Conservation (phyloP, 2,888 invertebrate species). For the Stenurella melanura region DNA sequence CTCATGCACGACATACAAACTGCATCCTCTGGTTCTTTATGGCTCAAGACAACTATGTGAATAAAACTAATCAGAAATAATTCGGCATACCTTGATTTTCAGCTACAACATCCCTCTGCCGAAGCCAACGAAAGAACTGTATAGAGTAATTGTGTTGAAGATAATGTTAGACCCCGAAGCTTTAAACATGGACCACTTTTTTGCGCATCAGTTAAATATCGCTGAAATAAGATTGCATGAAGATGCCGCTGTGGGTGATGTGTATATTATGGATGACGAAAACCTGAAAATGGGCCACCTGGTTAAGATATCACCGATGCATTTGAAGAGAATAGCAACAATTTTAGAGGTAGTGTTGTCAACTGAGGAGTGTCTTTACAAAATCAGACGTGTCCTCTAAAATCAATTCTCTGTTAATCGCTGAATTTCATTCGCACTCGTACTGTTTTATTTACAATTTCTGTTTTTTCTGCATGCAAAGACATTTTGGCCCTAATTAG, state of each 20-base stretch:
- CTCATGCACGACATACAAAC: no score
- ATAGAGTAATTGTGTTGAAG: slow-evolving; percentile 73
- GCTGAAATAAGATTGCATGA: slow-evolving; percentile 72
- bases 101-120: slow-evolving; percentile 73
- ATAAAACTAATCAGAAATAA: no score
- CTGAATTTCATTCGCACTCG: no score
- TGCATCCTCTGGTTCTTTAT: no score
- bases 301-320: slow-evolving; percentile 71
- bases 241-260: slow-evolving; percentile 72
- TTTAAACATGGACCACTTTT: slow-evolving; percentile 68
- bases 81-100: slow-evolving; percentile 42
- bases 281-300: slow-evolving; percentile 70
- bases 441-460: no score
- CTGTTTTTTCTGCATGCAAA: no score
- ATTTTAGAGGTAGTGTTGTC: slow-evolving; percentile 70
- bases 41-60: no score
- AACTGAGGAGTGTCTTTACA: no score
- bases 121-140: slow-evolving; percentile 72
- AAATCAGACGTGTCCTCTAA: no score
- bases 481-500: no score
- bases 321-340: slow-evolving; percentile 71
- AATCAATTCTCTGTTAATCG: no score
- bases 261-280: slow-evolving; percentile 73
- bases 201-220: slow-evolving; percentile 72
- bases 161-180: slow-evolving; percentile 57